Conservation (phyloP, 2,888 invertebrate genomes). For the Synergus umbraculus region DNA sequence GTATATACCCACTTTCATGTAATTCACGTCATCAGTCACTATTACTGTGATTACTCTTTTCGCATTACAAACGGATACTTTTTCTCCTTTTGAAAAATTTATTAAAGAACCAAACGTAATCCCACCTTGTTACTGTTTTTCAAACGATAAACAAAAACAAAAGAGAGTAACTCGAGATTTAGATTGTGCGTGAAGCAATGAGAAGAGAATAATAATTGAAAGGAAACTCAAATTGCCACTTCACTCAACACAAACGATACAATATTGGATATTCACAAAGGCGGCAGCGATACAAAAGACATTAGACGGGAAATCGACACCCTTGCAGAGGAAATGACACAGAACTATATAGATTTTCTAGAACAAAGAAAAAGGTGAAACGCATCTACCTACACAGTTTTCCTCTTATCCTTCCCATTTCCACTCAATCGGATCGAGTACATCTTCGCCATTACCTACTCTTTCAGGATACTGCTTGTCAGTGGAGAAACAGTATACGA, state of each 20-base stretch:
- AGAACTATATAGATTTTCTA: conserved; percentile 41
- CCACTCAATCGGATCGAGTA: conserved; percentile 60
- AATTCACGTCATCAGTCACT: conserved; percentile 37
- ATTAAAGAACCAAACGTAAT: not conserved
- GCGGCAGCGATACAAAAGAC: conserved; percentile 25
- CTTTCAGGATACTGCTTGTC: conserved; percentile 37
- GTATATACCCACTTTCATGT: conserved; percentile 18
- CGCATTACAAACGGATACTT: conserved; percentile 6
- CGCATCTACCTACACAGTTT: conserved; percentile 60
- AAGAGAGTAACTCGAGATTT: not conserved
- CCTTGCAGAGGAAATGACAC: conserved; percentile 47
- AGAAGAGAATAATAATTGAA: conserved; percentile 10
- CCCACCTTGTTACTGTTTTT: no score
- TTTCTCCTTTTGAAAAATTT: conserved; percentile 1
- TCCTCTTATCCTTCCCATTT: conserved; percentile 60
- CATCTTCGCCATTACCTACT: conserved; percentile 56
- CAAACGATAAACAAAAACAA: no score
- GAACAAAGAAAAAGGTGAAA: conserved; percentile 43
- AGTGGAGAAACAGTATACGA: conserved; percentile 33
- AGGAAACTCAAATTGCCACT: conserved; percentile 25
- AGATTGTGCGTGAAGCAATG: not conserved
- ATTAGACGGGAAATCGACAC: conserved; percentile 44
- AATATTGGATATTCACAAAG: conserved; percentile 38
- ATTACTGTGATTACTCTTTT: conserved; percentile 23
- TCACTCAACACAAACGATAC: conserved; percentile 6